Evolutionary conservation across 2,797 vertebrate species (phyloP).

Genomic region (Arremon aurantiirostris): DNA sequence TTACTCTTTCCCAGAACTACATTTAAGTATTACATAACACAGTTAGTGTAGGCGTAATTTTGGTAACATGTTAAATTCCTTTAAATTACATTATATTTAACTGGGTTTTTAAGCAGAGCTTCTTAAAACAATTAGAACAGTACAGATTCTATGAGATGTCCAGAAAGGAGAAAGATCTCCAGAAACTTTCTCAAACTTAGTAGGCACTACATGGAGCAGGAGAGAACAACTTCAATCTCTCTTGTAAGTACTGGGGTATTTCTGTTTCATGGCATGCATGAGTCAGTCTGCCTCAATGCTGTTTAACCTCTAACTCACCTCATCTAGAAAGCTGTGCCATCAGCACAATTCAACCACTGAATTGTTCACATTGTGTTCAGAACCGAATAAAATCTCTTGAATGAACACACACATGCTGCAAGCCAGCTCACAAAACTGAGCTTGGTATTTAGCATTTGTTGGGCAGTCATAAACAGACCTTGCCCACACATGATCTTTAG

Average conservation of each 20-base stretch:
- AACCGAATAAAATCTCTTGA: neutral
- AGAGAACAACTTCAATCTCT: neutral
- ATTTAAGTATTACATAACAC: neutral
- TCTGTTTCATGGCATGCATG: neutral
- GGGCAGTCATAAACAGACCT: neutral
- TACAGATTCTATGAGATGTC: neutral
- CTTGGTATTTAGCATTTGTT: neutral
- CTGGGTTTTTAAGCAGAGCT: neutral
- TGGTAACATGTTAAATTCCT: neutral
- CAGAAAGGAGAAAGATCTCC: neutral
- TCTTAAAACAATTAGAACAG: neutral
- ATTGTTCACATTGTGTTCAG: neutral
- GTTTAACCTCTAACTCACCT: neutral
- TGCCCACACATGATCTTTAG: accelerated
- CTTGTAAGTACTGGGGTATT: neutral
- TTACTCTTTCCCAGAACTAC: neutral
- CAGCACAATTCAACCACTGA: neutral
- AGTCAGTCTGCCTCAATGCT: neutral
- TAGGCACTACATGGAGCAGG: neutral
- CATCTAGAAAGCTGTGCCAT: neutral
- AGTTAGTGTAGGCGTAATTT: neutral
- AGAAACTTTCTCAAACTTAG: neutral
- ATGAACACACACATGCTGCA: neutral
- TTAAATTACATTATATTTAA: neutral
- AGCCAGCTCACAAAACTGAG: neutral